phyloP scores from a whole-genome alignment of 2,888 invertebrate species.

The Adelognathus sp. region DNA sequence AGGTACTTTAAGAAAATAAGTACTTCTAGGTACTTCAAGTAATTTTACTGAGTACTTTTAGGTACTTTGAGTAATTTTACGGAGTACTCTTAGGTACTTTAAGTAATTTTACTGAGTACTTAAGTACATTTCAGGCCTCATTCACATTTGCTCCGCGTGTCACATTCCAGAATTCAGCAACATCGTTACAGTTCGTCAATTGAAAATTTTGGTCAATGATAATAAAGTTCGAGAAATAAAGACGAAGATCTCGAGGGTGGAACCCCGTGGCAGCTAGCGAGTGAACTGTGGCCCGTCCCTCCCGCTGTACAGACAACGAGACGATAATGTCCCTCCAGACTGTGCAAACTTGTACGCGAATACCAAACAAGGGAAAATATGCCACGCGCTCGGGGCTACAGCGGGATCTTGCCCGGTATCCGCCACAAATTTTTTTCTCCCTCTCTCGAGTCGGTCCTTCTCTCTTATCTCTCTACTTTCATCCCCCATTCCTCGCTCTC shows the following conservation, averaged over 20 bases:
- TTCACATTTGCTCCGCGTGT: too few relatives aligned
- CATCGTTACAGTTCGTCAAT: too few relatives aligned
- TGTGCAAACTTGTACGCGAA: slow-evolving; percentile 47
- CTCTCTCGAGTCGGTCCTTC: slow-evolving; percentile 9
- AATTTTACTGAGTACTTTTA: too few relatives aligned
- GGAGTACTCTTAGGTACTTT: too few relatives aligned
- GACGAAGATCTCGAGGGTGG: slow-evolving; percentile 25
- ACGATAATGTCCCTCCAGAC: slow-evolving; percentile 47
- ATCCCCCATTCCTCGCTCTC: not conserved
- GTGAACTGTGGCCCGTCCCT: not conserved
- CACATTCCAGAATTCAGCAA: too few relatives aligned
- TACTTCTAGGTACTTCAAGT: too few relatives aligned
- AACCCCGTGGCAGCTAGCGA: not conserved
- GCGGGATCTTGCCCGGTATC: slow-evolving; percentile 16
- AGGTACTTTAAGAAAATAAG: too few relatives aligned
- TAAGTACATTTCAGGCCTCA: too few relatives aligned
- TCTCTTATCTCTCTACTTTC: slow-evolving; percentile 20
- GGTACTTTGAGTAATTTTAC: too few relatives aligned
- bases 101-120: too few relatives aligned
- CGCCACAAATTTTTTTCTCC: slow-evolving; percentile 23
- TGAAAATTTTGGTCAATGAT: too few relatives aligned
- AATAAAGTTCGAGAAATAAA: slow-evolving; percentile 2
- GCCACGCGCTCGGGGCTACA: not conserved
- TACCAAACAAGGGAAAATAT: slow-evolving; percentile 29
- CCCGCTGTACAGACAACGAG: slow-evolving; percentile 24